Percentiles rank a stretch among this genome's conserved stretches.
phyloP scores from a whole-genome alignment of 1,140 invertebrate species.

The Magallana gigas region DNA sequence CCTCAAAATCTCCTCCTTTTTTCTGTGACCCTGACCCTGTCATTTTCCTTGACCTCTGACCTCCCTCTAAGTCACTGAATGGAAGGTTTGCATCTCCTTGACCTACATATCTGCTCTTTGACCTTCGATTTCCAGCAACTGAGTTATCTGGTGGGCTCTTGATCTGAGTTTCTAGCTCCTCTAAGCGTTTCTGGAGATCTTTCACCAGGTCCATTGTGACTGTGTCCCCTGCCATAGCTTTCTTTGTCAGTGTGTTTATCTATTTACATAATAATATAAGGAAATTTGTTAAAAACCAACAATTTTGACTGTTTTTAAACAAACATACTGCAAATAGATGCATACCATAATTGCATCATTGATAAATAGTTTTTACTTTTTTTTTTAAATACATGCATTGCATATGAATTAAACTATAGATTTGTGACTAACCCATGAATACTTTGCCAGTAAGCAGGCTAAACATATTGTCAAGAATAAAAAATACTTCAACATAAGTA shows the following conservation, averaged over 20 bases:
- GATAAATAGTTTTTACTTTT: too few species aligned
- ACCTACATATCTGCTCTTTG: constrained; percentile 4
- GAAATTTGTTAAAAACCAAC: too few species aligned
- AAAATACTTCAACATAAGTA: not conserved
- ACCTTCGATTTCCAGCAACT: not conserved
- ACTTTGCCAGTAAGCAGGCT: not conserved
- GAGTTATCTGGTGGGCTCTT: not conserved
- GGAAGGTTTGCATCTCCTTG: not conserved
- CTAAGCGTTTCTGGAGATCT: constrained; percentile 58
- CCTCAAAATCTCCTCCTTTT: constrained; percentile 61
- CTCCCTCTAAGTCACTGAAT: not conserved
- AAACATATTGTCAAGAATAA: not conserved
- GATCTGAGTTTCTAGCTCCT: constrained; percentile 53
- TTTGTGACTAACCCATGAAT: too few species aligned
- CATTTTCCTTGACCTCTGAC: not conserved
- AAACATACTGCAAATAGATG: too few species aligned
- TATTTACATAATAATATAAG: not conserved
- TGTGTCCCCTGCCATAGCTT: constrained; percentile 49
- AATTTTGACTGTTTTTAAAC: too few species aligned
- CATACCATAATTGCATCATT: too few species aligned
- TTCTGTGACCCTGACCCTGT: constrained; percentile 52
- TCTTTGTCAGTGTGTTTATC: constrained; percentile 52
- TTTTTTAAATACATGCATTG: too few species aligned
- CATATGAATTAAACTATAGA: too few species aligned
- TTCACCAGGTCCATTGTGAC: constrained; percentile 59